Base-by-base conservation (phyloP, 2,797 vertebrate species). In the Danio tinwini region DNA sequence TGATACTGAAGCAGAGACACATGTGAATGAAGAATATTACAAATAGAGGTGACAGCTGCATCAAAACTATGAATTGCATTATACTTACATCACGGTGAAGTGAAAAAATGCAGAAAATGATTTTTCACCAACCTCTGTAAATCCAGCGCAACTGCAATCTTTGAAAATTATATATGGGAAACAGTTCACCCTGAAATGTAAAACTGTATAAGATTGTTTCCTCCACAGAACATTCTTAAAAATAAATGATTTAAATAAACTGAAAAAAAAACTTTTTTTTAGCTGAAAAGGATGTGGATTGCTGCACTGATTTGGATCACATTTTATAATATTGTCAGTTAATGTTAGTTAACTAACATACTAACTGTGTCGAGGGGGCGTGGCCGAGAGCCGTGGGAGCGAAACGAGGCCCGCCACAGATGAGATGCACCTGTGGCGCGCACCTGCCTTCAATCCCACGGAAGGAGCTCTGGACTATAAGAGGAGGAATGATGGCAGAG, bases 21-120 rank as follows among this genome's bases (percentile, higher is more conserved):
- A 59, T 21, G 17, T 3, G 19, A 56, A 29, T 29, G 8, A 58
- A 8, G n/a, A 17, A n/a, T n/a, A 47, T 37, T 59, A 47, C 13
- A 74, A 75, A 74, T 62, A 1, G 16, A 50, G 58, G 12, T 64
- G 59, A 64, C 37, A 53, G 63, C 37, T 64, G n/a, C 59, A 64
- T 64, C 47, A 53, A 64, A 64, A 42, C 12, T 42, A 42, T 63
- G n/a, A 63, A 52, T 63, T 21, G 21, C 47, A 52, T 21, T 52
- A 75, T 47, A 52, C 47, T 37, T 53, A 52, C 6, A 61, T 50
- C n/a, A 10, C 12, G 16, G 37, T 53, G 8, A 75, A 75, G 44
- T 16, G 19, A 53, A 64, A 19, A 61, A 74, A 37, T 74, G 45
- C 7, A 52, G 29, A 40, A 17, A 21, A 14, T 70, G 9, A 53